These are phyloP conservation scores for Drosophila falleni DNA, from an alignment of 2,888 invertebrate genomes.

Conservation along the genomic window DNA sequence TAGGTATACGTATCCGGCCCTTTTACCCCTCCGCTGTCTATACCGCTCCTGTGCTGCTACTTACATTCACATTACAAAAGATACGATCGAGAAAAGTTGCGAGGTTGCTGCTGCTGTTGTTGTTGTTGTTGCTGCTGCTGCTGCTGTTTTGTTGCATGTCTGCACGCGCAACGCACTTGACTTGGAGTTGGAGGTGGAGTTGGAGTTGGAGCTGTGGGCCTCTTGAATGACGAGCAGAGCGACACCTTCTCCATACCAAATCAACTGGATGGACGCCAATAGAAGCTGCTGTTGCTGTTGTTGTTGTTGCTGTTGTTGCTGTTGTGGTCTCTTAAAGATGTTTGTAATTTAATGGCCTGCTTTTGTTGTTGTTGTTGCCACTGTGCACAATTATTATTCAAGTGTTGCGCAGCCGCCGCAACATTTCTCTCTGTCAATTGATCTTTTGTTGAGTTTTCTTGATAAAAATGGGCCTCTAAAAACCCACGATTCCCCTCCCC, in stretches of 20 bases:
- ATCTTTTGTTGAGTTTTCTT: constrained; percentile 81
- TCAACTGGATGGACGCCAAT: constrained; percentile 62
- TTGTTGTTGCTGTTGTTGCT: constrained; percentile 15
- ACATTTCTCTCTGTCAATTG: constrained; percentile 80
- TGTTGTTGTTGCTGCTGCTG: constrained; percentile 26
- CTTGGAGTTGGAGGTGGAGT: constrained; percentile 46
- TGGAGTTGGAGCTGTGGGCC: constrained; percentile 37
- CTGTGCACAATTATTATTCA: constrained; percentile 63
- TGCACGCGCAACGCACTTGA: constrained; percentile 72
- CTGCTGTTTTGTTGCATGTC: constrained; percentile 65
- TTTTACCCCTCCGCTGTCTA: background rate
- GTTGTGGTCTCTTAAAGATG: constrained; percentile 47
- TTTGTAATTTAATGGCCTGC: constrained; percentile 73
- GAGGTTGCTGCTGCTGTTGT: constrained; percentile 13
- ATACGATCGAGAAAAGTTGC: constrained; percentile 61
- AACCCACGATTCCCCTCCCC: background rate
- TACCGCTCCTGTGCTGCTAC: constrained; percentile 25
- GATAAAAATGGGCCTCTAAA: constrained; percentile 65
- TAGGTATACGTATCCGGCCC: background rate
- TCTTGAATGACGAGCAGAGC: constrained; percentile 67
- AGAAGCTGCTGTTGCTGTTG: constrained; percentile 63
- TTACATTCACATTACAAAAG: constrained; percentile 56
- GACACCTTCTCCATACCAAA: constrained; percentile 74
- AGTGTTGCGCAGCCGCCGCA: constrained; percentile 66
- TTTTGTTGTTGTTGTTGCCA: constrained; percentile 34